Conservation (phyloP, 2,797 vertebrate species). For the Neosilurus hyrtlii region DNA sequence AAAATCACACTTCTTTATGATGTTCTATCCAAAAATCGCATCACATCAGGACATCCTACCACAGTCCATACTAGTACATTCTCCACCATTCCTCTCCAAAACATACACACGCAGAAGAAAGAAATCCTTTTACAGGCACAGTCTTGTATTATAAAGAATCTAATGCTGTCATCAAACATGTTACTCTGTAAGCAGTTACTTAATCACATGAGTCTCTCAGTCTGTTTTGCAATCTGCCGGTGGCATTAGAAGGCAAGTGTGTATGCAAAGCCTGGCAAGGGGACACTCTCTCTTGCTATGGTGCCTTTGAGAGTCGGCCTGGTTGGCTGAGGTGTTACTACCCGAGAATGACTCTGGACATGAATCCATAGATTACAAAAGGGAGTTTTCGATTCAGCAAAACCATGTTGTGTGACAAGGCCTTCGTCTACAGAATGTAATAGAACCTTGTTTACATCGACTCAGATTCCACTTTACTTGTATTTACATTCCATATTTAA, state of each 20-base stretch:
- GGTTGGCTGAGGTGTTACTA: not conserved
- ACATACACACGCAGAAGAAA: not conserved
- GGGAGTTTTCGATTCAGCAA: not conserved
- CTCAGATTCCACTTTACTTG: not conserved
- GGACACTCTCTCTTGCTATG: not conserved
- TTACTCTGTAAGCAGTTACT: not conserved
- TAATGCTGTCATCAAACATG: not conserved
- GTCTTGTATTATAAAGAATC: not conserved
- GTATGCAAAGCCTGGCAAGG: not conserved
- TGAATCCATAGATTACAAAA: not conserved
- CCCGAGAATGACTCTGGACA: not conserved
- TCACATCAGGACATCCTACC: not conserved
- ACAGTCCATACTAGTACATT: not conserved
- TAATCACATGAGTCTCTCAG: not conserved
- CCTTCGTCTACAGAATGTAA: not conserved
- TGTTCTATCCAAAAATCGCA: not conserved
- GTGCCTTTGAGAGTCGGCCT: not conserved
- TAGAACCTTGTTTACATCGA: not conserved
- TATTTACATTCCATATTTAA: slow-evolving; percentile 25
- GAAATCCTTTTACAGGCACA: not conserved
- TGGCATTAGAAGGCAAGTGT: not conserved
- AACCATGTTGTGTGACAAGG: too few species aligned
- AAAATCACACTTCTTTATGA: not conserved
- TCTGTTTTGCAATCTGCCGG: not conserved
- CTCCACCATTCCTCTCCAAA: not conserved